Base-by-base conservation (phyloP, 92 coral and sea anemone species). In the Parazoanthus darwini region DNA sequence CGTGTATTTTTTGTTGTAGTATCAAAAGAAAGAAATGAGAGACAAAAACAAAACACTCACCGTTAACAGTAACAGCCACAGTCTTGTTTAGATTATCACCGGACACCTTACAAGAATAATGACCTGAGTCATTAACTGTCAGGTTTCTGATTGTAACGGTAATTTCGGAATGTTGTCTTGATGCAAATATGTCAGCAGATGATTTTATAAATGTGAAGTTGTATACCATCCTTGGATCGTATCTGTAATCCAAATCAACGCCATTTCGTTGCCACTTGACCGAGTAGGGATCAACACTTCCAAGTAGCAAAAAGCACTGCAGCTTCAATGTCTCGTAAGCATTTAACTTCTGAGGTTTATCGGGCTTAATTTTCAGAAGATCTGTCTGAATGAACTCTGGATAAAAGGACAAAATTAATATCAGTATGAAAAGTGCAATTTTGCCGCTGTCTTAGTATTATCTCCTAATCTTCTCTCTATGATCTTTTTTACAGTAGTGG, bases 301-400 rank as follows among this genome's bases (percentile, higher is more conserved):
- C 78, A 20, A 83, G 66, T 42, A 67, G 44, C n/a, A 83, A 68
- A 29, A 83, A 83, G 23, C 87, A 83, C 78, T 83, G 87, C 70
- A 83, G 87, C 63, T 83, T 83, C 51, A 83, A 72, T 5, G 87
- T 83, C 8, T 70, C 42, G 33, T n/a, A 22, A 6, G 78, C 87
- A 83, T 70, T 44, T 35, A 83, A 5, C 66, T 38, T 39, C 26
- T 83, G 78, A 6, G n/a, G 87, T 54, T 83, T 70, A 42, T 70
- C 9, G 9, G 87, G 87, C 46, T 74, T 83, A 25, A 83, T 83
- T 70, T 26, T 68, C 3, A 83, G 66, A 3, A 83, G 46, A 35
- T 70, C 86, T 51, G 44, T 74, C 14, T 26, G 44, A 8, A 11
- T 26, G 14, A 46, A 16, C 25, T 83, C 87, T 83, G 38, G 39